A percentile compares a stretch with the other conserved stretches of the same genome.
These are phyloP conservation scores for Kryptopterus vitreolus DNA, from an alignment of 2,797 vertebrate species.

Conservation along the genomic window DNA sequence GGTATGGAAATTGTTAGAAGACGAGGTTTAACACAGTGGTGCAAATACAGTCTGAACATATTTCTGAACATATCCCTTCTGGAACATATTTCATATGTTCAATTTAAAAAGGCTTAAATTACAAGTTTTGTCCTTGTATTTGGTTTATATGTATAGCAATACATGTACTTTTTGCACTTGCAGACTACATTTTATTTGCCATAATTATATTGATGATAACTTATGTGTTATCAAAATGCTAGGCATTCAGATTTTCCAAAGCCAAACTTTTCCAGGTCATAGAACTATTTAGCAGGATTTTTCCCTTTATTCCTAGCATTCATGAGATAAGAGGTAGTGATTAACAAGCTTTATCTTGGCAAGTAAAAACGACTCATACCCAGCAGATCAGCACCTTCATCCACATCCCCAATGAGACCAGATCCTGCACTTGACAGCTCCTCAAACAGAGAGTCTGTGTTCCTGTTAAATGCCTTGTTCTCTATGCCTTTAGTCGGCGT, in stretches of 20 bases:
- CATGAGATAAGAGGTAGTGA: neutral
- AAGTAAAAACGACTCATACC: constrained; percentile 74
- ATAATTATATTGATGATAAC: too few species aligned
- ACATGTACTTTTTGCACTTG: neutral
- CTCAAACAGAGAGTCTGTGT: constrained; percentile 96
- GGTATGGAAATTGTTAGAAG: too few species aligned
- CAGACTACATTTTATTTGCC: too few species aligned
- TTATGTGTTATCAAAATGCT: too few species aligned
- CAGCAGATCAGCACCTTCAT: constrained; percentile 95
- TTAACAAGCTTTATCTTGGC: neutral
- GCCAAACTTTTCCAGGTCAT: neutral
- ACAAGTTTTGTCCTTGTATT: too few species aligned
- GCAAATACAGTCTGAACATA: neutral
- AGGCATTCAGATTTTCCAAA: neutral
- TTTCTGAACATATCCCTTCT: too few species aligned
- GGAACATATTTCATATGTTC: too few species aligned
- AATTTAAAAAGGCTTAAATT: too few species aligned
- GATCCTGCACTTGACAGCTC: constrained; percentile 95
- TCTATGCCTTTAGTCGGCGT: constrained; percentile 96
- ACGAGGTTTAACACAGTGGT: neutral
- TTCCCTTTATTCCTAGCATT: neutral
- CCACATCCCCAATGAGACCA: constrained; percentile 94
- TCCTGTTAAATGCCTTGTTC: constrained; percentile 96
- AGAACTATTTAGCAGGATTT: neutral
- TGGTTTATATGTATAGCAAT: too few species aligned